A percentile compares a stretch with the other conserved stretches of the same genome.
phyloP scores from a whole-genome alignment of 1,140 invertebrate genomes.

The Delia radicum region DNA sequence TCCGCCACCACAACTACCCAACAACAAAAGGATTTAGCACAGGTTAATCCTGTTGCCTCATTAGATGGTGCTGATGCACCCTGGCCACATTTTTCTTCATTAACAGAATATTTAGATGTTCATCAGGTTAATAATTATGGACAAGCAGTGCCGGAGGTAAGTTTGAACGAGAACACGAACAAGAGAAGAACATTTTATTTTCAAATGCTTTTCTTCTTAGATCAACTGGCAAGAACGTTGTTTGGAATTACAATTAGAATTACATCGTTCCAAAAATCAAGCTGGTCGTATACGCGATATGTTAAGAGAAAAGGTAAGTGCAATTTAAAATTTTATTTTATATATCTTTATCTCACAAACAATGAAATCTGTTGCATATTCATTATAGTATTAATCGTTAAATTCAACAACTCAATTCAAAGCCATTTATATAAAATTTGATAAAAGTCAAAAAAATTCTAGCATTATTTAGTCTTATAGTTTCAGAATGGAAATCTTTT shows the following conservation, averaged over 20 bases:
- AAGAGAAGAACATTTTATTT: background rate
- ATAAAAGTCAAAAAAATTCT: too few species aligned
- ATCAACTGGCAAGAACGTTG: slow-evolving; percentile 82
- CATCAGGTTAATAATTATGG: slow-evolving; percentile 54
- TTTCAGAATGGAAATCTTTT: too few species aligned
- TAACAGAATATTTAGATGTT: slow-evolving; percentile 51
- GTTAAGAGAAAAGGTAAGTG: slow-evolving; percentile 78
- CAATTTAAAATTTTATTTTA: too few species aligned
- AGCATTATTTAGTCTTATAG: too few species aligned
- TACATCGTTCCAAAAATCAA: slow-evolving; percentile 79
- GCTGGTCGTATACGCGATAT: slow-evolving; percentile 81
- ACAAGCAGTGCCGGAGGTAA: slow-evolving; percentile 47
- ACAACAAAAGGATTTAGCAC: background rate
- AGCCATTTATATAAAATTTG: too few species aligned
- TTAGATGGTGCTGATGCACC: slow-evolving; percentile 46
- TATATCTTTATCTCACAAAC: background rate
- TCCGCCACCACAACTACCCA: background rate
- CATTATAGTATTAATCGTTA: too few species aligned
- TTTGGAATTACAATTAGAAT: slow-evolving; percentile 76
- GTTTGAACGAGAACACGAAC: background rate
- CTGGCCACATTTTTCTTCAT: slow-evolving; percentile 51
- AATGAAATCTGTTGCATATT: background rate
- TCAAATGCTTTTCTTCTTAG: slow-evolving; percentile 25
- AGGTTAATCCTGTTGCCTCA: slow-evolving; percentile 38
- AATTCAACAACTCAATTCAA: too few species aligned